Conservation (phyloP, 2,888 invertebrate species). For the Drosophila longiperda region DNA sequence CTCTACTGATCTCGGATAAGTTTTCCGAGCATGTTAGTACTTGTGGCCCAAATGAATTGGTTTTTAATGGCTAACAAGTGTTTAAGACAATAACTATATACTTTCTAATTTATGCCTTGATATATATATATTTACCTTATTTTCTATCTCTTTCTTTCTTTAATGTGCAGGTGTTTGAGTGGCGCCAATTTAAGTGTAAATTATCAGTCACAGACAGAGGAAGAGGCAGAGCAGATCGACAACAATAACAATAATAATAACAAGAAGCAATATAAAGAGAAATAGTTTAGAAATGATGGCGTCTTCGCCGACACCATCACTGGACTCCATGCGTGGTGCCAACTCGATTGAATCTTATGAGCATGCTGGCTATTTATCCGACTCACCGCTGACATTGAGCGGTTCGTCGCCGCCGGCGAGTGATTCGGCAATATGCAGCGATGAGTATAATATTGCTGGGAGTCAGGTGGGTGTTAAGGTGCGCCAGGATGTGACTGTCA, state of each 20-base stretch:
- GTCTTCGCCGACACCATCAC: conserved; percentile 94
- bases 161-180: conserved; percentile 9
- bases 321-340: conserved; percentile 94
- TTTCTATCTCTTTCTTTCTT: background rate
- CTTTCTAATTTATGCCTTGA: background rate
- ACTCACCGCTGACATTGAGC: conserved; percentile 92
- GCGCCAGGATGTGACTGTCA: conserved; percentile 74
- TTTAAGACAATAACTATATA: background rate
- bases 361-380: conserved; percentile 91
- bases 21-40: background rate
- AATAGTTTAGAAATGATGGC: conserved; percentile 89
- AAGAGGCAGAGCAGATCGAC: background rate
- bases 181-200: background rate
- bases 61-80: background rate
- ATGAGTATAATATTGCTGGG: conserved; percentile 86
- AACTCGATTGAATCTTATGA: conserved; percentile 96
- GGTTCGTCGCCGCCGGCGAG: conserved; percentile 95
- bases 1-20: background rate
- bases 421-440: conserved; percentile 91
- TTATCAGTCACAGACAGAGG: conserved; percentile 6
- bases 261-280: conserved; percentile 18
- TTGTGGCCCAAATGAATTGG: background rate
- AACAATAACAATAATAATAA: background rate
- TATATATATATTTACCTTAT: background rate
- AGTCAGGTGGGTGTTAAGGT: conserved; percentile 66